phyloP scores from a whole-genome alignment of 2,113 vertebrate species.

The Zeus faber region DNA sequence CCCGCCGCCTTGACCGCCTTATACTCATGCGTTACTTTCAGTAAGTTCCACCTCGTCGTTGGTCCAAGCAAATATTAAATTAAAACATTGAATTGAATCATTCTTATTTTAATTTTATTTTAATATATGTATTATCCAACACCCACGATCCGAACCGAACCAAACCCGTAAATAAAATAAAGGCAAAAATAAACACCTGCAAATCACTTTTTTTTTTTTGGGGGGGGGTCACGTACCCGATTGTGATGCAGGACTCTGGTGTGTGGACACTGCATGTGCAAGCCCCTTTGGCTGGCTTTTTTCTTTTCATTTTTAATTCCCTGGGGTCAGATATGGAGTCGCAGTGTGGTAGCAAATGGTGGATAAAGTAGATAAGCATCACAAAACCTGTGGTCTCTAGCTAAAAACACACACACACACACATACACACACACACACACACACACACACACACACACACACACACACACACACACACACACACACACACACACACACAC shows the following conservation, averaged over 20 bases:
- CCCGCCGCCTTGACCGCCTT: too few species aligned
- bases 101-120: too few species aligned
- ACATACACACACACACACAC: constrained; percentile 6
- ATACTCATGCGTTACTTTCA: too few species aligned
- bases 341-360: constrained; percentile 30
- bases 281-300: constrained; percentile 19
- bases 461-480: not conserved
- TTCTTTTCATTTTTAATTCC: constrained; percentile 23
- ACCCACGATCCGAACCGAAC: too few species aligned
- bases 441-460: constrained; percentile 2
- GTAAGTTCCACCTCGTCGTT: too few species aligned
- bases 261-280: constrained; percentile 5
- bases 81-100: too few species aligned
- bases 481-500: constrained; percentile 2
- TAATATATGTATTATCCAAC: too few species aligned
- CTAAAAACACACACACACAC: constrained; percentile 10
- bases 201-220: too few species aligned
- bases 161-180: too few species aligned
- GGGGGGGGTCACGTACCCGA: constrained; percentile 7
- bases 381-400: constrained; percentile 30
- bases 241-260: constrained; percentile 5
- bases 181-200: too few species aligned
- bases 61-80: too few species aligned
- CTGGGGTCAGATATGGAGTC: constrained; percentile 27
- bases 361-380: constrained; percentile 43